Evolutionary conservation across 2,113 vertebrate species (phyloP), one percentile per base, ranked within the genome.

Genomic region (Eulemur rufifrons): DNA sequence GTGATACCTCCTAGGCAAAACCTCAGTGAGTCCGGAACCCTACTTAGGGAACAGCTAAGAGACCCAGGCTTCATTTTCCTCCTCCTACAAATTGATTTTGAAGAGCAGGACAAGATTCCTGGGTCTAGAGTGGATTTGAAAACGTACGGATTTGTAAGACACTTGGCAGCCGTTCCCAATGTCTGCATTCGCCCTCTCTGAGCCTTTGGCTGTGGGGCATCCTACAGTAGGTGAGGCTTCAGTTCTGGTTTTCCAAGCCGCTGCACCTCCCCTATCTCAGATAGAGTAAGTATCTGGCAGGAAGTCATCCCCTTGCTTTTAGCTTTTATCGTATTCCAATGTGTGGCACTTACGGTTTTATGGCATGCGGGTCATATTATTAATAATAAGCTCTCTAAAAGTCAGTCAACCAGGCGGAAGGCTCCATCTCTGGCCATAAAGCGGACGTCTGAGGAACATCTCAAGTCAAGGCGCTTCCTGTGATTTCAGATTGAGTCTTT

Each of bases 401-500:
- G 69, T 50, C 80, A 0, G 63, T 34, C 68, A 84, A 2, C 89
- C 87, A 9, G 74, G 68, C 34, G 4, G 77, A 39, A 54, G 91
- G 3, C 85, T 96, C 88, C 64, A 15, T 83, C 25, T 81, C 47
- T 64, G 8, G 42, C 21, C 1, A 0, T 27, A 63, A 47, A 86
- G 17, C 56, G 29, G 5, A 10, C 0, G 37, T 9, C 63, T 76
- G 61, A 90, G 88, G 92, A 93, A 54, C 59, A 0, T 54, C 89
- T 37, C 76, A 10, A 84, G 15, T 0, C n/a, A 96, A 32, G 92
- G 20, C 37, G 1, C 96, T 89, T 95, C 32, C 52, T 98, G 92
- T 93, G 59, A 89, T 97, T 96, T 73, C 97, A 99, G 99, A 99
- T 99, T 1, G 99, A 99, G 97, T 98, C 98, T 39, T 98, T 99